Conservation (phyloP, 2,797 vertebrate species). For the Oreonectes daqikongensis region DNA sequence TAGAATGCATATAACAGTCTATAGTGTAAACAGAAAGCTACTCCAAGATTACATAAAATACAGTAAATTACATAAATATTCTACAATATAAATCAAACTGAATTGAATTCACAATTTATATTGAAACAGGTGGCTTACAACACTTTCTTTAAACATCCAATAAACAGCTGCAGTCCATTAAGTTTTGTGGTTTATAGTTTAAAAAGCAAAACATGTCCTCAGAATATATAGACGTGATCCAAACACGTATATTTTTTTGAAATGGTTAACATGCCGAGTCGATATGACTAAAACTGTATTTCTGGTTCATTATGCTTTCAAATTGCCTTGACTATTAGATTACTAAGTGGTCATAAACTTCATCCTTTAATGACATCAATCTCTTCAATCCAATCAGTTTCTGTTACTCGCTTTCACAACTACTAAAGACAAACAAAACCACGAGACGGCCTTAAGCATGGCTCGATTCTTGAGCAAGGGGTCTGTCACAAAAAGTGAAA, state of each 20-base stretch:
- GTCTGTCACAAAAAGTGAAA: conserved; percentile 20
- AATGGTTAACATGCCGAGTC: no score
- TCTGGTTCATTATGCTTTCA: not conserved
- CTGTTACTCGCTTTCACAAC: not conserved
- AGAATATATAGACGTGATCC: no score
- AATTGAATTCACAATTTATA: no score
- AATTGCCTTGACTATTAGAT: not conserved
- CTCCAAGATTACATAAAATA: not conserved
- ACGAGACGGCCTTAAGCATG: not conserved
- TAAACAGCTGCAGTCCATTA: no score
- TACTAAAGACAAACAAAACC: conserved; percentile 25
- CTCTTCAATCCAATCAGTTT: conserved; percentile 3
- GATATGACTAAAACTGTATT: no score
- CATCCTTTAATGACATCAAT: not conserved
- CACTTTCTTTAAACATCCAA: no score
- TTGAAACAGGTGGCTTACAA: no score
- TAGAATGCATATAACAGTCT: not conserved
- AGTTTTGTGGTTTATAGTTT: no score
- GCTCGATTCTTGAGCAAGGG: not conserved
- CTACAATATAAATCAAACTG: no score
- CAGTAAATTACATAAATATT: no score
- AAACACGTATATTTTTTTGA: no score
- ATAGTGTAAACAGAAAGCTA: not conserved
- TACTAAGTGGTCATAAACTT: not conserved
- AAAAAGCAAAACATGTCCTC: no score